Conservation (phyloP, 2,797 vertebrate genomes). For the Myotis pilosus region DNA sequence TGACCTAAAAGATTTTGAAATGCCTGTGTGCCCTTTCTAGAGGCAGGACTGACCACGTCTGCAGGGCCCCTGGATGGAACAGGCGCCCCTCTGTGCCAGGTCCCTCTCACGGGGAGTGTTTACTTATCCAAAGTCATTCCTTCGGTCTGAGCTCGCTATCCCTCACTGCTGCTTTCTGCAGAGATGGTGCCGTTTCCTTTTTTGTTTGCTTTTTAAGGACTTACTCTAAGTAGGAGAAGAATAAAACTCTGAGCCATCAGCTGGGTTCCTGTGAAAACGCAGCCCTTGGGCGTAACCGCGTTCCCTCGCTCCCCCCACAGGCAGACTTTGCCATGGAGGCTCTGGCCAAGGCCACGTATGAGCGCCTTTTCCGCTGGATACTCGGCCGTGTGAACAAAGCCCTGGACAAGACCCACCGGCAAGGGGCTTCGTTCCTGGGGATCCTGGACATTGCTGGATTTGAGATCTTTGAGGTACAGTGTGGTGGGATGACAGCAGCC, state of each 20-base stretch:
- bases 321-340: conserved; percentile 96
- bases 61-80: neutral
- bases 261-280: neutral
- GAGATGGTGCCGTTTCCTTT: neutral
- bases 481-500: rapidly evolving
- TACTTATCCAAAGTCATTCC: neutral
- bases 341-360: conserved; percentile 95
- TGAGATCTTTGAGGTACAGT: conserved; percentile 95
- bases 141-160: neutral
- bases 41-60: neutral
- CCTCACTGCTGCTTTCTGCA: neutral
- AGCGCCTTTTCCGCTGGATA: conserved; percentile 97
- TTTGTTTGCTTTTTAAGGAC: neutral
- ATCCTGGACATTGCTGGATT: conserved; percentile 99
- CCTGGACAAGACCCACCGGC: conserved; percentile 96
- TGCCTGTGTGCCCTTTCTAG: neutral
- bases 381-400: conserved; percentile 94
- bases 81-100: neutral
- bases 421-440: conserved; percentile 96
- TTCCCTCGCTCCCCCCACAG: conserved; percentile 76
- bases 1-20: neutral
- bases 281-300: neutral
- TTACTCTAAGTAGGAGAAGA: neutral
- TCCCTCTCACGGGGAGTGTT: neutral
- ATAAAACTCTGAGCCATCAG: neutral